Percentiles rank a stretch among this genome's conserved stretches.
Conservation (phyloP, 2,797 vertebrate genomes). For the Epinephelus malabaricus region DNA sequence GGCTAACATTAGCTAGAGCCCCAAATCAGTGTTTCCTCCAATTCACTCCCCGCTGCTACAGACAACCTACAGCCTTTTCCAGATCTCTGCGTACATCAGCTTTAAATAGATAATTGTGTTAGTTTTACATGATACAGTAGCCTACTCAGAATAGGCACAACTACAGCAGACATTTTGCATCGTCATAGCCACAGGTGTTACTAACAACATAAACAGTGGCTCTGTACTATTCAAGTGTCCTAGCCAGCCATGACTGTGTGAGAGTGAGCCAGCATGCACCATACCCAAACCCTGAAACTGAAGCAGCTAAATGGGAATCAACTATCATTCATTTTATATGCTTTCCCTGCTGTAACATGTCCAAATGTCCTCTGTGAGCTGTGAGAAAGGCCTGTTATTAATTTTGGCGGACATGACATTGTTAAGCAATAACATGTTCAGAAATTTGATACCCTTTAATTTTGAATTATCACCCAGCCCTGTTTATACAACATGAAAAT, state of each 20-base stretch:
- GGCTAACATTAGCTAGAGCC: no score
- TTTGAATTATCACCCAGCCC: neutral
- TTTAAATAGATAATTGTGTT: neutral
- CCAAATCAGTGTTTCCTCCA: no score
- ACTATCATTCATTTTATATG: neutral
- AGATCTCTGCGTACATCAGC: no score
- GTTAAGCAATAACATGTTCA: neutral
- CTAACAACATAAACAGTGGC: neutral
- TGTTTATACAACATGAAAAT: conserved; percentile 9
- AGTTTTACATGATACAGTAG: neutral
- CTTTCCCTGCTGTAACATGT: neutral
- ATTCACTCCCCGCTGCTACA: no score
- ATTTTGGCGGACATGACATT: neutral
- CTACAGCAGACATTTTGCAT: no score
- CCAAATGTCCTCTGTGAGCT: neutral
- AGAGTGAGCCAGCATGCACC: no score
- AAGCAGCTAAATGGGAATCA: neutral
- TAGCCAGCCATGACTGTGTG: neutral
- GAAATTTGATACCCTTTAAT: neutral
- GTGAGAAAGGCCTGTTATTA: neutral
- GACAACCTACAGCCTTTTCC: no score
- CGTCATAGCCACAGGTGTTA: no score
- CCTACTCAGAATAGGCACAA: neutral
- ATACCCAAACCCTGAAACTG: neutral
- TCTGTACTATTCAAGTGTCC: neutral